Percentiles rank a stretch among this genome's conserved stretches.
Conservation (phyloP, 2,113 vertebrate genomes). For the Mormyrus lacerda region DNA sequence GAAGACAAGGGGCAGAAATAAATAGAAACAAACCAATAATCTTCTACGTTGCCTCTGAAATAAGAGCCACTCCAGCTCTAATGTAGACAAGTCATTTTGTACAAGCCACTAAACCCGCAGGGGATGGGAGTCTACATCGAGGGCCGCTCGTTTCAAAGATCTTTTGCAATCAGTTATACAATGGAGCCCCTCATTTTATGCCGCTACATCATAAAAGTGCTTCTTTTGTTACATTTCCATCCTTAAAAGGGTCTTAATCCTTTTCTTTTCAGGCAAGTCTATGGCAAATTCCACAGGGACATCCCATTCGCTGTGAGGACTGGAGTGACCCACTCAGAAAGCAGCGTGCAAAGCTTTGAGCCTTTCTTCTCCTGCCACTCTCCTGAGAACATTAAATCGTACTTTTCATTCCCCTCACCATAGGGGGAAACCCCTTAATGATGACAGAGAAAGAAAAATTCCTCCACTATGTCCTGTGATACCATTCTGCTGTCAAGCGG, state of each 20-base stretch:
- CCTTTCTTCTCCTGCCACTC: slow-evolving; percentile 68
- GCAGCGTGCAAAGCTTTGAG: slow-evolving; percentile 71
- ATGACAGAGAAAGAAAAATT: slow-evolving; percentile 84
- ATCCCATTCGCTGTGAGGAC: slow-evolving; percentile 77
- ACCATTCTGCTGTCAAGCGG: slow-evolving; percentile 71
- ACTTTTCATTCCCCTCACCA: slow-evolving; percentile 78
- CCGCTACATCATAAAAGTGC: slow-evolving; percentile 95
- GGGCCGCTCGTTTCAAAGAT: slow-evolving; percentile 74
- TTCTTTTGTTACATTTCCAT: slow-evolving; percentile 94
- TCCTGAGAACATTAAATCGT: slow-evolving; percentile 81
- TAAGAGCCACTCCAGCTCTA: slow-evolving; percentile 61
- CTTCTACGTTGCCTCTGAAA: slow-evolving; percentile 74
- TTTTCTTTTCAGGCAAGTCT: slow-evolving; percentile 79
- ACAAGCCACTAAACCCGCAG: slow-evolving; percentile 60
- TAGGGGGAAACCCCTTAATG: slow-evolving; percentile 79
- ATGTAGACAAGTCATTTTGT: slow-evolving; percentile 66
- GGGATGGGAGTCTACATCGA: slow-evolving; percentile 54
- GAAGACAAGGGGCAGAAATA: slow-evolving; percentile 62
- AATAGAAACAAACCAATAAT: slow-evolving; percentile 89
- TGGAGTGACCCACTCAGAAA: slow-evolving; percentile 76
- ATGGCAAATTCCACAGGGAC: slow-evolving; percentile 84
- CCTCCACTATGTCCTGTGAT: slow-evolving; percentile 70
- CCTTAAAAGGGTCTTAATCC: slow-evolving; percentile 89
- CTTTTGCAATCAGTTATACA: slow-evolving; percentile 82
- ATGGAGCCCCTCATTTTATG: slow-evolving; percentile 88